Percentiles rank a stretch among this genome's conserved stretches.
These are phyloP conservation scores for Aleiodes leptofemur DNA, from an alignment of 2,888 invertebrate genomes.

Conservation along the genomic window DNA sequence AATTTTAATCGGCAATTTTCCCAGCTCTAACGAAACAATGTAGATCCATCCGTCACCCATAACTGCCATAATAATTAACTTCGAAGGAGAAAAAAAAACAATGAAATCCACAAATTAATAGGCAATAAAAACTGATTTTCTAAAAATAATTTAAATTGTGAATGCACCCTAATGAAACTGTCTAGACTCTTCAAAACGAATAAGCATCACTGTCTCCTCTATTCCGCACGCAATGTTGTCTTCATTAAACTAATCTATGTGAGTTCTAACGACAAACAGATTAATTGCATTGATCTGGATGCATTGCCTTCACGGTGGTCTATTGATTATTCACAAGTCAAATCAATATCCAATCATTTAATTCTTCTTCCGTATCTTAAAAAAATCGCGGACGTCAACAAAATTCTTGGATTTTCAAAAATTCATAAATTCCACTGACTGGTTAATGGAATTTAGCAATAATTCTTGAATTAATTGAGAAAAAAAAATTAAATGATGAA, in stretches of 20 bases:
- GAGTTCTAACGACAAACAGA: conserved; percentile 61
- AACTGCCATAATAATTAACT: not conserved
- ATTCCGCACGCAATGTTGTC: conserved; percentile 46
- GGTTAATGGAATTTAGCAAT: too few species aligned
- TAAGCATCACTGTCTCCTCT: conserved; percentile 22
- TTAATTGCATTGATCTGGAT: conserved; percentile 56
- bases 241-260: conserved; percentile 47
- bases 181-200: conserved; percentile 25
- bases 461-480: too few species aligned
- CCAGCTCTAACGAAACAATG: too few species aligned
- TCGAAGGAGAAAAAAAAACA: not conserved
- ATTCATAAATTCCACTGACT: too few species aligned
- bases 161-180: conserved; percentile 38
- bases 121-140: conserved; percentile 33
- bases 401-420: not conserved
- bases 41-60: not conserved
- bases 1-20: too few species aligned
- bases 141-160: conserved; percentile 28
- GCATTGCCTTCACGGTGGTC: conserved; percentile 41
- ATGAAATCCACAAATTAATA: conserved; percentile 4
- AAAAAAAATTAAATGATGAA: too few species aligned
- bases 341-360: not conserved
- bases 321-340: not conserved
- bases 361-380: not conserved
- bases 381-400: not conserved